Base-by-base conservation (phyloP, 2,113 vertebrate species). In the Parotia lawesii region DNA sequence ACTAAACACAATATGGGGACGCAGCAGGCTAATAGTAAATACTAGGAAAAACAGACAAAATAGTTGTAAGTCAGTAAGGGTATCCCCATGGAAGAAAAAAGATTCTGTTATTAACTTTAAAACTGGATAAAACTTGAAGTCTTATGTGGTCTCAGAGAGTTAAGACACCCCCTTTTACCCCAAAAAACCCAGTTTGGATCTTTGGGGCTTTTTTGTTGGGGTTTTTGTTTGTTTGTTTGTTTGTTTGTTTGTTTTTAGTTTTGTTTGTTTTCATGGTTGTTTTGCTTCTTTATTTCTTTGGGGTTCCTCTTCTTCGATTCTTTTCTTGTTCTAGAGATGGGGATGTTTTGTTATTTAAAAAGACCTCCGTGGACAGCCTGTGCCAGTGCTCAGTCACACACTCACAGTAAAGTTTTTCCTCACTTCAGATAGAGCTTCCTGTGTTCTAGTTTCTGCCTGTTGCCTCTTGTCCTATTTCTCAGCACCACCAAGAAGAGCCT, bases 141-240 rank as follows among this genome's bases (percentile, higher is more conserved):
- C 17, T 29, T 75, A n/a, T 1, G 10, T n/a, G 13, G 3, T 60
- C 4, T 29, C 23, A 80, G 50, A 72, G 11, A 25, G 4, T 47
- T 56, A 56, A 58, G 15, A 17, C 8, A 64, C 12, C 0, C 72
- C 0, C 7, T 84, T 91, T 50, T 73, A 42, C 8, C 5, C 10
- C 5, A 10, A 29, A 78, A 86, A 16, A 12, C 0, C 1, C 2
- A n/a, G 9, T 40, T 21, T 42, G 3, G 5, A 6, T 53, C 9
- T 44, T 57, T 45, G 12, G 7, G 0, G 1, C 1, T 16, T 33
- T 44, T 51, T 27, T 50, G 6, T 17, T 38, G 15, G 8, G 23
- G 61, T 45, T 27, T 40, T 40, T 40, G 45, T 17, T 51, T 28
- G 28, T 11, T 19, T 28, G 27, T 29, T 28, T 51, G 3, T 40